These are phyloP conservation scores for Augiades crinisus DNA, from an alignment of 2,888 invertebrate species.

Conservation along the genomic window DNA sequence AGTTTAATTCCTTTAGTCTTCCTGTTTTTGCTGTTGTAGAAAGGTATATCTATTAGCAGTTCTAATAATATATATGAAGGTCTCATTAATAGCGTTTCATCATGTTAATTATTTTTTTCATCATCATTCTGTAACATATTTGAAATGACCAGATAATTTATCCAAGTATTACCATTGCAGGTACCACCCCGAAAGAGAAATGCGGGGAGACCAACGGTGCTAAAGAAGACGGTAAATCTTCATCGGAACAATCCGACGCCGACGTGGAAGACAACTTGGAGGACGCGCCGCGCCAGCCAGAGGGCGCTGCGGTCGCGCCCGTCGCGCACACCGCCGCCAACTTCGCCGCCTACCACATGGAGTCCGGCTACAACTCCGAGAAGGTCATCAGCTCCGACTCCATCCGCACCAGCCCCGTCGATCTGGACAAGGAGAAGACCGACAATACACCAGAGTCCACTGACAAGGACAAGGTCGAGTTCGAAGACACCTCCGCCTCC, in stretches of 20 bases:
- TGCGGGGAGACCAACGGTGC: constrained; percentile 54
- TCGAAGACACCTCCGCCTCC: constrained; percentile 61
- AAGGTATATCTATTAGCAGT: too few species aligned
- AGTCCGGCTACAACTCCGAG: constrained; percentile 85
- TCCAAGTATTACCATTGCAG: constrained; percentile 42
- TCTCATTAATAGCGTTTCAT: too few species aligned
- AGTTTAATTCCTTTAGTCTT: too few species aligned
- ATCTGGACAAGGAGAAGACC: constrained; percentile 76
- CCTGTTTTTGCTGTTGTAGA: too few species aligned
- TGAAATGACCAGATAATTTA: background rate
- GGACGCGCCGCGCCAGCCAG: constrained; percentile 63
- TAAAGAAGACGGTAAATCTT: constrained; percentile 73
- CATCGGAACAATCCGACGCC: constrained; percentile 88
- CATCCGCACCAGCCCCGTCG: constrained; percentile 70
- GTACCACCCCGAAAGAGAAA: constrained; percentile 62
- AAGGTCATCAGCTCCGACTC: constrained; percentile 72
- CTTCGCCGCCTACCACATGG: constrained; percentile 78
- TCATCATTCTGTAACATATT: too few species aligned
- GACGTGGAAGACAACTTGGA: constrained; percentile 91
- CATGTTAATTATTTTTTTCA: too few species aligned
- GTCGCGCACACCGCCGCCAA: constrained; percentile 67
- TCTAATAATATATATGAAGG: too few species aligned
- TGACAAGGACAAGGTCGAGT: constrained; percentile 79
- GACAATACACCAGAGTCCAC: constrained; percentile 80
- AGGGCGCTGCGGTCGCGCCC: constrained; percentile 51